phyloP scores from a whole-genome alignment of 2,113 vertebrate genomes.

The Ciconia maguari region DNA sequence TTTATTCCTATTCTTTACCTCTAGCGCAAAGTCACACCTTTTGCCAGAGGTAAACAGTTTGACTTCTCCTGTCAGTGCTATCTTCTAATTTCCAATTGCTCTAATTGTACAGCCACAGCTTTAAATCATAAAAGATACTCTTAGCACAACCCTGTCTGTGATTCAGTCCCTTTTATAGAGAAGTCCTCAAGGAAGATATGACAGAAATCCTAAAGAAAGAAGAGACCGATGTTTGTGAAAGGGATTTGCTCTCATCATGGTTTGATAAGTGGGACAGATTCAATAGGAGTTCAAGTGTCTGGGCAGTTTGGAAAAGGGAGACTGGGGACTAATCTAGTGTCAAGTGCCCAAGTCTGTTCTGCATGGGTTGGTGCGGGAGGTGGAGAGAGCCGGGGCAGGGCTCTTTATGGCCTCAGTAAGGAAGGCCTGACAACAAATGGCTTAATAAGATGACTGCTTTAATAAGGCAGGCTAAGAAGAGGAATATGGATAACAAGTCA shows the following conservation, averaged over 20 bases:
- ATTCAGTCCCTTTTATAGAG: neutral
- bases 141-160: neutral
- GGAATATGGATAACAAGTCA: neutral
- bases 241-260: neutral
- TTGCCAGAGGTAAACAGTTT: neutral
- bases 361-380: rapidly evolving
- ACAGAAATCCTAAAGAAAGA: neutral
- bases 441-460: neutral
- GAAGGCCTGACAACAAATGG: neutral
- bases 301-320: neutral
- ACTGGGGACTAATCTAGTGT: too few relatives aligned
- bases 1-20: neutral
- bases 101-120: neutral
- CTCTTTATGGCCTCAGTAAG: neutral
- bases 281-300: neutral
- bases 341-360: neutral
- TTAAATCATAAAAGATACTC: neutral
- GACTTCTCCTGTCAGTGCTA: neutral
- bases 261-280: neutral
- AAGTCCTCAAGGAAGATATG: neutral
- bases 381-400: neutral
- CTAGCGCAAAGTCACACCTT: neutral
- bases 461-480: neutral
- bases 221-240: neutral
- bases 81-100: neutral